Evolutionary conservation across 2,113 vertebrate genomes (phyloP), one percentile per base, ranked within the genome.

Genomic region (Oreocharis arfaki): DNA sequence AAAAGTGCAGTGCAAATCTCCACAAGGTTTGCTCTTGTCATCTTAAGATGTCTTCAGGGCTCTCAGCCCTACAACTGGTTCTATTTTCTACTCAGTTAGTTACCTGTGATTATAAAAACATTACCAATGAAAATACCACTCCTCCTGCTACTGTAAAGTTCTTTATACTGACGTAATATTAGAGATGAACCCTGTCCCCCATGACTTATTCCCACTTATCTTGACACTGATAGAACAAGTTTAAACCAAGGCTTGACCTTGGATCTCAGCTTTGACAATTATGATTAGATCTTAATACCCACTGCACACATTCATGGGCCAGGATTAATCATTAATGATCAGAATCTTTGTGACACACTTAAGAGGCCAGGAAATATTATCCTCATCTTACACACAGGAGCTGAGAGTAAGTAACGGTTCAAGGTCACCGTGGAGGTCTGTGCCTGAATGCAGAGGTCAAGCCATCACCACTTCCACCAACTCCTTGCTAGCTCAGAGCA

Each of bases 291-390:
- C 27, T 93, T 86, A 83, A 63, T 35, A 70, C 26, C 80, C 1
- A 84, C 35, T 33, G 37, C 19, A 81, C n/a, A 63, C 20, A 44
- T 49, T 64, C 33, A 24, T 50, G 16, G 56, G 60, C 33, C 50
- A 70, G 53, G 59, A 93, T 77, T 88, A 94, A 90, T 92, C 70
- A 83, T 80, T 92, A 83, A 79, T 50, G 67, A 88, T 63, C 67
- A 73, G 24, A 57, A 92, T 57, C 59, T 83, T 55, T 86, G 49
- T 90, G 63, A 83, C 42, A 80, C 26, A 73, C 37, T 80, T 57
- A 77, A 85, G 73, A 83, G 55, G 26, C 12, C 85, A 73, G 42
- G 75, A 88, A 90, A 90, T 86, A 90, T 26, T 89, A 84, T 42
- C 75, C 26, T 90, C 4, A 3, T 77, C 5, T 83, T 69, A 74